A percentile compares a stretch with the other conserved stretches of the same genome.
phyloP scores from a whole-genome alignment of 2,888 invertebrate genomes.

The Ptychoptera contaminata region DNA sequence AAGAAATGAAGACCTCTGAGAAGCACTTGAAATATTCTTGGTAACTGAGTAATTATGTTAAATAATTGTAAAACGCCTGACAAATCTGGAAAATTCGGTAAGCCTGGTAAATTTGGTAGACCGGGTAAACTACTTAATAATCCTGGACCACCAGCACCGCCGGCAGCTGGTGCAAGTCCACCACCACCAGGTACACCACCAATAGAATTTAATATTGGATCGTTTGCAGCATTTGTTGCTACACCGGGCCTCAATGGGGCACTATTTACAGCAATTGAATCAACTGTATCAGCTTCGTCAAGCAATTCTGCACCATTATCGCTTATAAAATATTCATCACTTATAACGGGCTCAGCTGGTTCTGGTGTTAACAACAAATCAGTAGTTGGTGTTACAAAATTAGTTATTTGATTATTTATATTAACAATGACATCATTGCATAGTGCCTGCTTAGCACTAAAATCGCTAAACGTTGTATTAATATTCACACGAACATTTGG shows the following conservation, averaged over 20 bases:
- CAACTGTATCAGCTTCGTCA: neutral
- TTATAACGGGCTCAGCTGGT: neutral
- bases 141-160: neutral
- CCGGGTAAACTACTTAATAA: neutral
- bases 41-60: too few relatives aligned
- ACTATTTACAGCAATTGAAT: neutral
- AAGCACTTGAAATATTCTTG: constrained; percentile 2
- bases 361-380: too few relatives aligned
- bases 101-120: neutral
- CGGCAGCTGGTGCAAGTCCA: constrained; percentile 1
- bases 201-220: neutral
- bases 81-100: neutral
- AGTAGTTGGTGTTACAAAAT: too few relatives aligned
- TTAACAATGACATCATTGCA: constrained; percentile 9
- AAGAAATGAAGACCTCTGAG: constrained; percentile 26
- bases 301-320: neutral
- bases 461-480: too few relatives aligned
- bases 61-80: too few relatives aligned
- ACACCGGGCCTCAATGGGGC: neutral
- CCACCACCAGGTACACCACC: constrained; percentile 1
- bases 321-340: neutral
- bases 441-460: constrained; percentile 6
- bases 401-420: neutral
- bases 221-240: neutral
- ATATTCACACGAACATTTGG: too few relatives aligned